A percentile compares a stretch with the other conserved stretches of the same genome.
These are phyloP conservation scores for Trachelus iudaicus DNA, from an alignment of 2,888 invertebrate species.

Conservation along the genomic window DNA sequence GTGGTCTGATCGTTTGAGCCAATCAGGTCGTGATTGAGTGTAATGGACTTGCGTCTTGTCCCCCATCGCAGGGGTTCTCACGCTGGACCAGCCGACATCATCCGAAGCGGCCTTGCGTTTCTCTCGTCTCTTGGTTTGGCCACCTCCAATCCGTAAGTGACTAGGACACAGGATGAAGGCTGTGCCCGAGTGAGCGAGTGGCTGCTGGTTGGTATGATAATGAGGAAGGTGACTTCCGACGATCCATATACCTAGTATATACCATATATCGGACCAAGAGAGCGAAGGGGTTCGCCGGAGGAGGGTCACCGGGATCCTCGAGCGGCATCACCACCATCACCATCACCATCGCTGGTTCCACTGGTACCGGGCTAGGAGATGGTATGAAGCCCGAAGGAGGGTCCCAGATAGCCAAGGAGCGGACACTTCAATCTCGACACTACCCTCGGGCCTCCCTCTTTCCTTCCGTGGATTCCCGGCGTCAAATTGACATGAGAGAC, in stretches of 20 bases:
- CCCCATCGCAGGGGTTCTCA: slow-evolving; percentile 63
- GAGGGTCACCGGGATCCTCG: slow-evolving; percentile 10
- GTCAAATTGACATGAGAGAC: slow-evolving; percentile 58
- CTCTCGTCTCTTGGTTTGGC: slow-evolving; percentile 53
- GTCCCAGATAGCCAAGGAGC: slow-evolving; percentile 56
- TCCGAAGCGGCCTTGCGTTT: slow-evolving; percentile 31
- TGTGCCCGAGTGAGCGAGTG: slow-evolving; percentile 59
- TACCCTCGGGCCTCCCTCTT: slow-evolving; percentile 42
- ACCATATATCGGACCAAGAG: slow-evolving; percentile 19
- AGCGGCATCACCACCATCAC: background rate
- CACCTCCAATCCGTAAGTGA: slow-evolving; percentile 58
- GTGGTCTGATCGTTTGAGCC: slow-evolving; percentile 65
- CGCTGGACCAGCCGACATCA: slow-evolving; percentile 19
- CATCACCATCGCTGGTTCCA: background rate
- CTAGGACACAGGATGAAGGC: slow-evolving; percentile 65
- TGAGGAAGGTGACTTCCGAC: slow-evolving; percentile 67
- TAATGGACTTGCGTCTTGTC: slow-evolving; percentile 67
- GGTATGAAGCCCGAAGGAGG: slow-evolving; percentile 29
- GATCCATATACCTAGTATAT: slow-evolving; percentile 51
- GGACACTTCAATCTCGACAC: slow-evolving; percentile 62
- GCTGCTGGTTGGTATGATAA: slow-evolving; percentile 61
- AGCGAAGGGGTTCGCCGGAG: slow-evolving; percentile 19
- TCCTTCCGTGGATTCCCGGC: slow-evolving; percentile 49
- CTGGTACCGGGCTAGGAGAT: slow-evolving; percentile 12
- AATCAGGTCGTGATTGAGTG: slow-evolving; percentile 65